Conservation (phyloP, 2,797 vertebrate genomes). For the Falco biarmicus region DNA sequence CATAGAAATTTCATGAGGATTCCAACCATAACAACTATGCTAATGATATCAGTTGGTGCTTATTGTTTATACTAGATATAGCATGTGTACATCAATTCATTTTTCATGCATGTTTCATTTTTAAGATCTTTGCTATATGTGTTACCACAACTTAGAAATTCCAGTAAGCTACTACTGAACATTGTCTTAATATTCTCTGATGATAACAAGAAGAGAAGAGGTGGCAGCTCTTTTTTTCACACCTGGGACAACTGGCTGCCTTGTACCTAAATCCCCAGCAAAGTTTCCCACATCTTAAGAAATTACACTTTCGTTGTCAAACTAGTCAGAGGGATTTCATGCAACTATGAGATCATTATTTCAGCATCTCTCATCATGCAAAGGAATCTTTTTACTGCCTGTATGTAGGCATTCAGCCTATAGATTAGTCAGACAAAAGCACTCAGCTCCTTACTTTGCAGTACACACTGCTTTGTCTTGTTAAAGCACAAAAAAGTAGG, state of each 20-base stretch:
- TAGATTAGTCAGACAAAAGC: background rate
- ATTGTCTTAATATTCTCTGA: slow-evolving; percentile 19
- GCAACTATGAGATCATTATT: background rate
- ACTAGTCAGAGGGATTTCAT: slow-evolving; percentile 20
- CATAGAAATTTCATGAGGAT: background rate
- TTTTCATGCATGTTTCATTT: background rate
- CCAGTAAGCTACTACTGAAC: background rate
- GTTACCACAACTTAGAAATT: background rate
- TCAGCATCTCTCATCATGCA: background rate
- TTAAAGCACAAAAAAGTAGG: background rate
- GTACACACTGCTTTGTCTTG: background rate
- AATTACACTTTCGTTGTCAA: slow-evolving; percentile 36
- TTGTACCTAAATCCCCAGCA: background rate
- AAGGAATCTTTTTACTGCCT: background rate
- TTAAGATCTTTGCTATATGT: background rate
- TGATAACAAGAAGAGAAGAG: slow-evolving; percentile 15
- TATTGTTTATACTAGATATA: background rate
- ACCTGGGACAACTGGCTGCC: background rate
- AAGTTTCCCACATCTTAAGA: slow-evolving; percentile 32
- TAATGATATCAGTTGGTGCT: background rate
- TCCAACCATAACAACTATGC: background rate
- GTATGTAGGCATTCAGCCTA: background rate
- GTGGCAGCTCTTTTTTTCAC: slow-evolving; percentile 6
- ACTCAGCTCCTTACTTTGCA: background rate
- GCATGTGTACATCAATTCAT: background rate